Evolutionary conservation across 2,888 invertebrate species (phyloP).

Genomic region (Pilophorus perplexus): DNA sequence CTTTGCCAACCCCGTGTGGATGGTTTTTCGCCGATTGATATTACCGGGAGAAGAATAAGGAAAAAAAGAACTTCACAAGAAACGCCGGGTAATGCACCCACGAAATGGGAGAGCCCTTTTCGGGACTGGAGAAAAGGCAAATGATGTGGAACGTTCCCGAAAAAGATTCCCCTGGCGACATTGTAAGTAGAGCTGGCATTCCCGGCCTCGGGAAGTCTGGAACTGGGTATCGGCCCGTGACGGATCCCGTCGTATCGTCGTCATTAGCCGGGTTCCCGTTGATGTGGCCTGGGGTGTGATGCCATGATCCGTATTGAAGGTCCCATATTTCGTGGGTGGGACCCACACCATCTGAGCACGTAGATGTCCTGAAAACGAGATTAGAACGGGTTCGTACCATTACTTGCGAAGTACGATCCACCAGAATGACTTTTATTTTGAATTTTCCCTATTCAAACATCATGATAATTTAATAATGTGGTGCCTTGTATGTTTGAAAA

Average conservation of each 20-base stretch:
- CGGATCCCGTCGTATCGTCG: background rate
- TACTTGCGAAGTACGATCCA: too few species aligned
- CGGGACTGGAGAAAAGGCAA: background rate
- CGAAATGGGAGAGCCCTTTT: too few species aligned
- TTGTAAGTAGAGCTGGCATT: background rate
- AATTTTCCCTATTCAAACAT: too few species aligned
- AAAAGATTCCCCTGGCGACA: background rate
- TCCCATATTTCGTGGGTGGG: background rate
- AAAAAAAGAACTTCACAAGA: too few species aligned
- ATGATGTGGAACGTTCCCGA: constrained; percentile 18
- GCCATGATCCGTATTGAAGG: background rate
- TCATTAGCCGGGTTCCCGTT: background rate
- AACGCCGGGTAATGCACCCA: too few species aligned
- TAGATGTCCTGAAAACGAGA: background rate
- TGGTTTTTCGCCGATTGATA: too few species aligned
- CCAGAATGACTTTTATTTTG: too few species aligned
- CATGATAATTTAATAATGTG: too few species aligned
- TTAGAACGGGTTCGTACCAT: background rate
- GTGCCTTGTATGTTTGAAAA: too few species aligned
- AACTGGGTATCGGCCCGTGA: background rate
- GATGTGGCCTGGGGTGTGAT: background rate
- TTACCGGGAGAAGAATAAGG: too few species aligned
- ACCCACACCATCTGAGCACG: background rate
- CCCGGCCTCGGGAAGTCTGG: background rate
- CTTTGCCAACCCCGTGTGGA: too few species aligned